A percentile compares a stretch with the other conserved stretches of the same genome.
Evolutionary conservation across 2,113 vertebrate genomes (phyloP).

Genomic region (Pristiophorus japonicus): DNA sequence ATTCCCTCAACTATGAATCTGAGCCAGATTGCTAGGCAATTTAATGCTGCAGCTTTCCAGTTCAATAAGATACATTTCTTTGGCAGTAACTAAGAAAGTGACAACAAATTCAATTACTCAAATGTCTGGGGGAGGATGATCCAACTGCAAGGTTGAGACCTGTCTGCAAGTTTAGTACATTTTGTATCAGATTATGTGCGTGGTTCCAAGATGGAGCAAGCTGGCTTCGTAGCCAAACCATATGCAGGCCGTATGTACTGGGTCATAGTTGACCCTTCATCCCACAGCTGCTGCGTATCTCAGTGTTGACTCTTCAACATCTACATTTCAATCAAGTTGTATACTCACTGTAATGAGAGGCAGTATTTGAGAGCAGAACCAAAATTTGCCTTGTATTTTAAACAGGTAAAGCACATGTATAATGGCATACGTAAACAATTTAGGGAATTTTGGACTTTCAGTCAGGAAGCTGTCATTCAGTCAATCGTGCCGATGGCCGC

Average conservation of each 20-base stretch:
- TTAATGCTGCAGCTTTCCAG: neutral
- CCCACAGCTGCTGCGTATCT: neutral
- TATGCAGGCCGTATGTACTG: neutral
- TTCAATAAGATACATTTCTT: slow-evolving; percentile 30
- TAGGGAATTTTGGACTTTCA: neutral
- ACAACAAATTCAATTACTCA: neutral
- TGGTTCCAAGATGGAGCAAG: neutral
- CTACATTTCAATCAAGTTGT: neutral
- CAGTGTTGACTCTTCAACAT: neutral
- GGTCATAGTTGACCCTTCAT: slow-evolving; percentile 19
- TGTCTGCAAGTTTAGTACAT: slow-evolving; percentile 29
- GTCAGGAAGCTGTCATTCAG: neutral
- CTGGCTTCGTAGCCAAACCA: neutral
- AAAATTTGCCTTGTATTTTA: neutral
- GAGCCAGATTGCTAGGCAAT: neutral
- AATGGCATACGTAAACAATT: neutral
- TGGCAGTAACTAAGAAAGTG: slow-evolving; percentile 25
- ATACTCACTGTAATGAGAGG: neutral
- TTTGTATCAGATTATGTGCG: slow-evolving; percentile 20
- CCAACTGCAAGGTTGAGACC: slow-evolving; percentile 25
- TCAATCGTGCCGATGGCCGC: neutral
- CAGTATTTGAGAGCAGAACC: neutral
- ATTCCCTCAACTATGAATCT: neutral
- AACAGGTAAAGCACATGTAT: neutral
- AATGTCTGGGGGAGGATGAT: slow-evolving; percentile 21